These are phyloP conservation scores for Andrena chrysosceles DNA, from an alignment of 2,888 invertebrate genomes.

Conservation along the genomic window DNA sequence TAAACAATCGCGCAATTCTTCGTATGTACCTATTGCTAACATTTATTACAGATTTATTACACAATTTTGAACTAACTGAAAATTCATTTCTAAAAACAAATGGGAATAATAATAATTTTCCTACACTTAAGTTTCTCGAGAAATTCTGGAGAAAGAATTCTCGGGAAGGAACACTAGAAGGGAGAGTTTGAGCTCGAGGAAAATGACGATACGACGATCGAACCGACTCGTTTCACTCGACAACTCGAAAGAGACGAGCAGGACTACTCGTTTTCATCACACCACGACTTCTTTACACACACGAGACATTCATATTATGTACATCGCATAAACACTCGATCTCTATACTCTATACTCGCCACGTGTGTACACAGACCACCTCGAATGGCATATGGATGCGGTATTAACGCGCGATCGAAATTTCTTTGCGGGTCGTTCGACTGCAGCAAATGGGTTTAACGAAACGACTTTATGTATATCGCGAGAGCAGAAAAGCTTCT, in stretches of 20 bases:
- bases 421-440: slow-evolving; percentile 2
- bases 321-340: slow-evolving; percentile 55
- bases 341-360: slow-evolving; percentile 12
- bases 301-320: slow-evolving; percentile 29
- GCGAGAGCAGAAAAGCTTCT: neutral
- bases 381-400: slow-evolving; percentile 67
- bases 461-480: slow-evolving; percentile 5
- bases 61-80: too few relatives aligned
- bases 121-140: too few relatives aligned
- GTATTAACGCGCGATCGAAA: slow-evolving; percentile 43
- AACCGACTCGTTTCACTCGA: too few relatives aligned
- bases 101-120: too few relatives aligned
- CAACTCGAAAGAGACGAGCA: neutral
- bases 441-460: slow-evolving; percentile 67
- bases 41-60: too few relatives aligned
- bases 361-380: slow-evolving; percentile 37
- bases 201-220: neutral
- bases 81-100: too few relatives aligned
- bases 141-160: too few relatives aligned
- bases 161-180: too few relatives aligned
- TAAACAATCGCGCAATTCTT: too few relatives aligned
- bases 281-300: slow-evolving; percentile 22
- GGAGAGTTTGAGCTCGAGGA: neutral
- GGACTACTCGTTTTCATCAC: slow-evolving; percentile 8
- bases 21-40: too few relatives aligned